Base-by-base conservation (phyloP, 2,888 invertebrate genomes). In the Balanococcus diminutus region DNA sequence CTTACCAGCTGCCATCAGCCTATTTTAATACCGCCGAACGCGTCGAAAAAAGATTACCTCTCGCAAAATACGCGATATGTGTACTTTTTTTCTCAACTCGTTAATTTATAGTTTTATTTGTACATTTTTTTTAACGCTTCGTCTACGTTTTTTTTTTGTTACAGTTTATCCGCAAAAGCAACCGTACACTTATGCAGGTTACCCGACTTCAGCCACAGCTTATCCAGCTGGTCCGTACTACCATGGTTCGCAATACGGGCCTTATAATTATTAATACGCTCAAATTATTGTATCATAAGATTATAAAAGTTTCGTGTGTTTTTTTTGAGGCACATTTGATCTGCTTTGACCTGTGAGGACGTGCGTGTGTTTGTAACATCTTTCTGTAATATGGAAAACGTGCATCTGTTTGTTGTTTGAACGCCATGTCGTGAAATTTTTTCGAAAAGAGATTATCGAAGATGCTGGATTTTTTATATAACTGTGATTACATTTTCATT, bases 141-240 rank as follows among this genome's bases (percentile, higher is more conserved):
- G 14, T 22, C 81, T 19, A 8, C 5, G 19, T 36, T 25, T n/a
- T n/a, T n/a, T n/a, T n/a, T n/a, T 87, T 86, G 11, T 86, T 82
- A 79, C 93, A 96, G 97, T 97, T 89, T 97, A 97, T 91, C 97
- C 97, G 84, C 97, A 97, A 91, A 97, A 97, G 91, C 96, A 97
- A 90, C 96, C 96, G 88, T 96, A 96, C 90, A 96, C 96, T 19
- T 97, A 96, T 90, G 95, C 96, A 85, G 95, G 96, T 87, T 96
- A 96, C 90, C 95, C 96, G 86, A 91, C 92, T 86, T 92, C 93
- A 75, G 94, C 95, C 0, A 94, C 93, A 87, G 94, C 96, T 85
- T 96, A 96, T 91, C 95, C 96, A 87, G 95, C 95, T 61, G 96
- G 96, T 42, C 95, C 95, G 89, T 97, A 97, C 91, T 96, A 93